phyloP scores from a whole-genome alignment of 2,888 invertebrate species.

The Tetragnatha montana region DNA sequence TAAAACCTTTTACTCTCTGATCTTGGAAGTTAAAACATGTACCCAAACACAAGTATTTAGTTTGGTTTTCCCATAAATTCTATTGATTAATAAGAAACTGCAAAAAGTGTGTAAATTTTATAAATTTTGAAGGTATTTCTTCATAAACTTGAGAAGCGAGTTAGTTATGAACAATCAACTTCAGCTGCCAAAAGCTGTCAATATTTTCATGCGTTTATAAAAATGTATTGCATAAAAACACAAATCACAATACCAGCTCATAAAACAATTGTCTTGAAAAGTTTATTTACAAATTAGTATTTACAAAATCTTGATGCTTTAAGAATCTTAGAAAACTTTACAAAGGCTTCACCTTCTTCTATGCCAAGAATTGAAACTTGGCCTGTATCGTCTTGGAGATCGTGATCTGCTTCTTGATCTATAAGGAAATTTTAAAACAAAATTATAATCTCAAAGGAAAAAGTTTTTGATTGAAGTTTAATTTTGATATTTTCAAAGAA shows the following conservation, averaged over 20 bases:
- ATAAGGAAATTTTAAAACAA: slow-evolving; percentile 11
- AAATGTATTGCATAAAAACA: not conserved
- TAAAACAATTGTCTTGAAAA: not conserved
- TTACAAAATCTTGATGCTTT: not conserved
- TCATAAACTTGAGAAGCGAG: no score
- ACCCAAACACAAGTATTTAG: no score
- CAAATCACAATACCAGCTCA: no score
- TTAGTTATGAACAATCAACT: no score
- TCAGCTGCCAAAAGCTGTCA: not conserved
- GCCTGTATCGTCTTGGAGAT: slow-evolving; percentile 55
- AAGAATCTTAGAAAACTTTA: not conserved
- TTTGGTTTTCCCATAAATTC: no score
- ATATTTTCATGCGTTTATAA: not conserved
- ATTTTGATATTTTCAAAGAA: not conserved
- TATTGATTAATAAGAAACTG: no score
- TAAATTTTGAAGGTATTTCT: no score
- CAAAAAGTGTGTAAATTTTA: no score
- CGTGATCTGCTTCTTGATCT: slow-evolving; percentile 62
- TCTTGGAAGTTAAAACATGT: no score
- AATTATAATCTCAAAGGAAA: not conserved
- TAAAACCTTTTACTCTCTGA: no score
- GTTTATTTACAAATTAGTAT: not conserved
- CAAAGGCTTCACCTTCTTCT: slow-evolving; percentile 43
- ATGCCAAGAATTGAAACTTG: slow-evolving; percentile 37
- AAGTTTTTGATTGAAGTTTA: not conserved